Conservation (phyloP, 1,140 invertebrate genomes). For the Mylabris phalerata region DNA sequence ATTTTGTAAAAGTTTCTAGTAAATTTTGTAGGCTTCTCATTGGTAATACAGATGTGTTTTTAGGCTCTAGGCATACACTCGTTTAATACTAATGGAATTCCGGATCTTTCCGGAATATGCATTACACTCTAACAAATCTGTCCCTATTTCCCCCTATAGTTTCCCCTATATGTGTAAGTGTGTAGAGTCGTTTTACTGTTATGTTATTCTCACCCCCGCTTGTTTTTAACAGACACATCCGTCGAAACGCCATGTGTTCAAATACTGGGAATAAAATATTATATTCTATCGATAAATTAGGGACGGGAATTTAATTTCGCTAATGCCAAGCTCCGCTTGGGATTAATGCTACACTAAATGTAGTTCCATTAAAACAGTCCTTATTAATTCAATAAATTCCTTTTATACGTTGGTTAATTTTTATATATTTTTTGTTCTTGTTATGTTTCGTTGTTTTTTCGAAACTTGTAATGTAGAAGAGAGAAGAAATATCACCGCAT, state of each 20-base stretch:
- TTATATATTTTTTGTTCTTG: no score
- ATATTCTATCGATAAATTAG: constrained; percentile 37
- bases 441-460: no score
- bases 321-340: constrained; percentile 33
- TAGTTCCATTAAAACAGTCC: constrained; percentile 26
- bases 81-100: constrained; percentile 20
- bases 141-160: background rate
- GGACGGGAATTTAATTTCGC: constrained; percentile 36
- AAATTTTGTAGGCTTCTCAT: constrained; percentile 6
- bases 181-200: background rate
- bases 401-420: constrained; percentile 20
- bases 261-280: constrained; percentile 32
- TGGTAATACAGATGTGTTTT: constrained; percentile 11
- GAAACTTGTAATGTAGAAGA: no score
- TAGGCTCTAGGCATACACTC: constrained; percentile 9
- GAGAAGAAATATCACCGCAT: no score
- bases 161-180: no score
- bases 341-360: constrained; percentile 32
- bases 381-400: constrained; percentile 40
- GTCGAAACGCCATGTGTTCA: constrained; percentile 31
- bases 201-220: background rate
- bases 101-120: constrained; percentile 19
- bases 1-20: no score
- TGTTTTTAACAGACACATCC: background rate
- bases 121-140: constrained; percentile 10